A percentile compares a stretch with the other conserved stretches of the same genome.
Conservation (phyloP, 1,140 invertebrate genomes). For the Formica selysi region DNA sequence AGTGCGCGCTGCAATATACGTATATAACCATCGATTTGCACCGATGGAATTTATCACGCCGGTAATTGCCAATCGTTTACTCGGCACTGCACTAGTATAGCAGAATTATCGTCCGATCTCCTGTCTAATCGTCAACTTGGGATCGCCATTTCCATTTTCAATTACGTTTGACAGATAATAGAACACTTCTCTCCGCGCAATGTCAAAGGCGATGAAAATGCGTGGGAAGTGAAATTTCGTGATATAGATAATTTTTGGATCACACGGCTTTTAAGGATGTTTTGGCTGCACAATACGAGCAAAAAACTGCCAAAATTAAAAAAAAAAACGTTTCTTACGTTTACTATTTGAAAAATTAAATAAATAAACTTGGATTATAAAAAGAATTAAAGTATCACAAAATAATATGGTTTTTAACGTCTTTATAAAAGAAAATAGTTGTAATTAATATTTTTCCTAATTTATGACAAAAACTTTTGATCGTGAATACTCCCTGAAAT, state of each 20-base stretch:
- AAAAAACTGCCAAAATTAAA: no score
- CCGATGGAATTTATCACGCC: constrained; percentile 81
- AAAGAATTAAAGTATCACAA: no score
- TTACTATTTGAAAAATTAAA: no score
- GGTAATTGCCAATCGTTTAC: constrained; percentile 82
- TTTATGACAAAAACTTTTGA: no score
- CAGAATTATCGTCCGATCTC: constrained; percentile 72
- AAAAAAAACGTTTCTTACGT: no score
- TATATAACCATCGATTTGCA: constrained; percentile 74
- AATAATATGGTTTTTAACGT: no score
- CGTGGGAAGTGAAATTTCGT: constrained; percentile 19
- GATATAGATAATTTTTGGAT: constrained; percentile 19
- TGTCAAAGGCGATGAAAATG: not conserved
- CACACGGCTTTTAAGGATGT: not conserved
- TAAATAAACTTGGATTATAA: no score
- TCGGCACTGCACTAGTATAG: constrained; percentile 76
- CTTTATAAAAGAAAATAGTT: no score
- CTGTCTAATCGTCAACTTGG: constrained; percentile 74
- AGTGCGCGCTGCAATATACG: constrained; percentile 71
- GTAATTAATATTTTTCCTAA: no score
- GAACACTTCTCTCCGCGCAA: not conserved
- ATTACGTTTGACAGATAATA: constrained; percentile 67
- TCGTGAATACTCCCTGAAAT: no score
- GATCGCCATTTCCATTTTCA: constrained; percentile 79
- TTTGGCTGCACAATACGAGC: no score